Conservation (phyloP, 2,797 vertebrate species). For the Mionectes olivaceus region DNA sequence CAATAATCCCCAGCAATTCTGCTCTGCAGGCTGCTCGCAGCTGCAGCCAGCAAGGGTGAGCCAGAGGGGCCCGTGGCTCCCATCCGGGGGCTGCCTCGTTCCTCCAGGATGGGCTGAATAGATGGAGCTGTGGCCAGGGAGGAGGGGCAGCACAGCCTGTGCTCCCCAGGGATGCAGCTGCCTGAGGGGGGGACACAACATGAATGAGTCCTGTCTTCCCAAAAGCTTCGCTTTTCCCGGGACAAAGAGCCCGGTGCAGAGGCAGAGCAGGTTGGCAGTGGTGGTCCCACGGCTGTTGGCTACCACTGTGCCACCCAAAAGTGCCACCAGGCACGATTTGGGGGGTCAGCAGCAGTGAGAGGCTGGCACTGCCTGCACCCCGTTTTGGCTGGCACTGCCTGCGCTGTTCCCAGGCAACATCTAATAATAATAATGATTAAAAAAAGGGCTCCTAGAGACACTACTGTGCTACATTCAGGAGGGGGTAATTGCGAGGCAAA, state of each 20-base stretch:
- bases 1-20: rapidly evolving
- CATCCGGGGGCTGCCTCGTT: background rate
- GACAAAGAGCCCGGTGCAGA: background rate
- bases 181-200: rapidly evolving
- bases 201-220: background rate
- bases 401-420: background rate
- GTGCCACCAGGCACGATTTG: background rate
- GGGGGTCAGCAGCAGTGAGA: background rate
- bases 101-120: background rate
- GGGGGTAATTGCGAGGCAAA: conserved; percentile 39
- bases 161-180: background rate
- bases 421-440: background rate
- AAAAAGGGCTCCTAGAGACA: background rate
- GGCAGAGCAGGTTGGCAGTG: background rate
- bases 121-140: background rate
- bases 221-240: rapidly evolving
- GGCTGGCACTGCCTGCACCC: background rate
- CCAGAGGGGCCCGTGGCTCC: background rate
- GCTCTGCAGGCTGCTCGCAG: background rate
- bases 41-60: background rate
- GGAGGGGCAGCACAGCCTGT: background rate
- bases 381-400: background rate
- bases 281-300: background rate
- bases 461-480: conserved; percentile 12
- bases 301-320: background rate